Conservation (phyloP, 2,888 invertebrate genomes). For the Nomada ruficornis region DNA sequence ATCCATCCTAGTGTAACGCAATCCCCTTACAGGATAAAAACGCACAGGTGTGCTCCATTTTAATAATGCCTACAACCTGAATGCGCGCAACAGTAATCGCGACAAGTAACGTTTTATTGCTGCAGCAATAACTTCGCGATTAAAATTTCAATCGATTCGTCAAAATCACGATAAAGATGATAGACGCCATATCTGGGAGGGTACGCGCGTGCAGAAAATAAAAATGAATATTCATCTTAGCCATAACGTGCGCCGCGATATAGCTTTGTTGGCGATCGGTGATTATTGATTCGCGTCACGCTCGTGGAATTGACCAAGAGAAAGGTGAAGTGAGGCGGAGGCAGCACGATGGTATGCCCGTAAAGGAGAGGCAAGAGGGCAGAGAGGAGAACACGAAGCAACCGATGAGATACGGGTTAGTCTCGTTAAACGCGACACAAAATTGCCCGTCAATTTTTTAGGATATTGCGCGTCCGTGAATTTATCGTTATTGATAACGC, state of each 20-base stretch:
- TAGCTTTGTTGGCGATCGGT: constrained; percentile 70
- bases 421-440: constrained; percentile 50
- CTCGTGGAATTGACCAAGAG: constrained; percentile 48
- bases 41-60: too few relatives aligned
- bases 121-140: constrained; percentile 15
- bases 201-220: constrained; percentile 26
- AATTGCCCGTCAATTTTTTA: constrained; percentile 63
- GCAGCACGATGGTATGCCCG: constrained; percentile 32
- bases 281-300: constrained; percentile 73
- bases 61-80: too few relatives aligned
- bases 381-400: constrained; percentile 17
- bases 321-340: constrained; percentile 38
- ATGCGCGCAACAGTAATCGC: too few relatives aligned
- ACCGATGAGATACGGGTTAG: constrained; percentile 53
- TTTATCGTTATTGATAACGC: constrained; percentile 65
- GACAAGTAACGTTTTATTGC: not conserved
- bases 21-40: too few relatives aligned
- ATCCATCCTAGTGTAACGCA: too few relatives aligned
- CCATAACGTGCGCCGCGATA: constrained; percentile 63
- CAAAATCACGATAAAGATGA: constrained; percentile 41
- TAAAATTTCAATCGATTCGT: constrained; percentile 53
- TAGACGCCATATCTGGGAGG: constrained; percentile 35
- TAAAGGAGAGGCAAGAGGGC: constrained; percentile 38
- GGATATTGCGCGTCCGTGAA: constrained; percentile 49
- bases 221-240: constrained; percentile 71